These are phyloP conservation scores for Poeciliopsis occidentalis DNA, from an alignment of 2,113 vertebrate genomes.

Conservation along the genomic window DNA sequence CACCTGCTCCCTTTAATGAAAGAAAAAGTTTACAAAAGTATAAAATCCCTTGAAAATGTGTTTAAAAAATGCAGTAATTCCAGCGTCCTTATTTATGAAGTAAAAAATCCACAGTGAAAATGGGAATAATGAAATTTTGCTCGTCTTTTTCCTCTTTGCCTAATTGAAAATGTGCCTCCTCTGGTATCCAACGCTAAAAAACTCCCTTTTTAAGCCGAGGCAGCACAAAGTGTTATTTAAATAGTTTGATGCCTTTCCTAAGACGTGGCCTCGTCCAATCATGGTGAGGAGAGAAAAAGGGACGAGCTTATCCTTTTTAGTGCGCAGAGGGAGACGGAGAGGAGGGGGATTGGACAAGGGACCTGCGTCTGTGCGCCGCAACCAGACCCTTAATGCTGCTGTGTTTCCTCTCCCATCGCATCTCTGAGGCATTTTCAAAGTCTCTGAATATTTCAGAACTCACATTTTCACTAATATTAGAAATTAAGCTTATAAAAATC, in stretches of 20 bases:
- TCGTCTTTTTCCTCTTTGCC: constrained; percentile 1
- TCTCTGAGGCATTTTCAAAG: constrained; percentile 23
- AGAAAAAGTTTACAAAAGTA: constrained; percentile 6
- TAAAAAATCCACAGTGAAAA: constrained; percentile 30
- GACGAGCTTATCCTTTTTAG: constrained; percentile 79
- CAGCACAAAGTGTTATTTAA: constrained; percentile 87
- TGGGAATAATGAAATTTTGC: background rate
- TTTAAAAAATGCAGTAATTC: constrained; percentile 56
- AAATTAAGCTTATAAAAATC: too few species aligned
- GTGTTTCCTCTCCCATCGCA: constrained; percentile 73
- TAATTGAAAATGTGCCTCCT: constrained; percentile 35
- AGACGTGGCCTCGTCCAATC: constrained; percentile 85
- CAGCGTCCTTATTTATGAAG: background rate
- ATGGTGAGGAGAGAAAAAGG: constrained; percentile 74
- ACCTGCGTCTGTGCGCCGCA: constrained; percentile 50
- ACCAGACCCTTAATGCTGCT: constrained; percentile 63
- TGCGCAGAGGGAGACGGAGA: constrained; percentile 44
- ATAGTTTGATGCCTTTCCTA: constrained; percentile 89
- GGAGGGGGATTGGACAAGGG: background rate
- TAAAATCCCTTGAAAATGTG: constrained; percentile 47
- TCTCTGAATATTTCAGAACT: background rate
- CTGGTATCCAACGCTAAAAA: constrained; percentile 51
- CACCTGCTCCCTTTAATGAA: constrained; percentile 59
- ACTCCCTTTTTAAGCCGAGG: constrained; percentile 54
- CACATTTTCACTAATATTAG: background rate